Conservation (phyloP, 2,888 invertebrate species). For the Resseliella maxima region DNA sequence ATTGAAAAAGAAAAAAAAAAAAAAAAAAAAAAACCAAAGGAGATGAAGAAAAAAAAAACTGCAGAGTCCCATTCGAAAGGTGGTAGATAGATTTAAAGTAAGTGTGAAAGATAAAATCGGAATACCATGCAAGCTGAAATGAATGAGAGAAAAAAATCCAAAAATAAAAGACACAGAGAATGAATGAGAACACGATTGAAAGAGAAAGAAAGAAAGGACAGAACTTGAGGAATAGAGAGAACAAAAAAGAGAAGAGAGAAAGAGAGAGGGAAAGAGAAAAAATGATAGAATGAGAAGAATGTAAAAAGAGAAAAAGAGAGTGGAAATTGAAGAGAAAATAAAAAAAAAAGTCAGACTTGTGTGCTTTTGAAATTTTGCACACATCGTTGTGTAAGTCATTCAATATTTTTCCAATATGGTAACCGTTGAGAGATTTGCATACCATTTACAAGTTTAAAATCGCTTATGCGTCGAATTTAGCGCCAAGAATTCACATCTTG, state of each 20-base stretch:
- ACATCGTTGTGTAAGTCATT: neutral
- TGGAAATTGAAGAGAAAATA: neutral
- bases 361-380: neutral
- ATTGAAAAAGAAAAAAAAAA: neutral
- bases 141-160: too few species aligned
- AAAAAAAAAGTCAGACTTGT: neutral
- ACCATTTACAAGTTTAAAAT: neutral
- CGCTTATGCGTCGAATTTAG: slow-evolving; percentile 22
- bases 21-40: neutral
- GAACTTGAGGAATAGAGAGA: too few species aligned
- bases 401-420: slow-evolving; percentile 49
- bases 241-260: too few species aligned
- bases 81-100: neutral
- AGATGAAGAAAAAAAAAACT: neutral
- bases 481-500: neutral
- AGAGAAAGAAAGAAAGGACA: neutral
- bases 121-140: too few species aligned
- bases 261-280: neutral
- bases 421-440: slow-evolving; percentile 37
- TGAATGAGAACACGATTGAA: neutral
- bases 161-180: neutral
- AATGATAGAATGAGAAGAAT: neutral
- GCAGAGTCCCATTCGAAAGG: neutral
- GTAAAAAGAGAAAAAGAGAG: neutral
- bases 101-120: neutral